These are phyloP conservation scores for Catharus bicknelli DNA, from an alignment of 2,113 vertebrate species.

Conservation along the genomic window DNA sequence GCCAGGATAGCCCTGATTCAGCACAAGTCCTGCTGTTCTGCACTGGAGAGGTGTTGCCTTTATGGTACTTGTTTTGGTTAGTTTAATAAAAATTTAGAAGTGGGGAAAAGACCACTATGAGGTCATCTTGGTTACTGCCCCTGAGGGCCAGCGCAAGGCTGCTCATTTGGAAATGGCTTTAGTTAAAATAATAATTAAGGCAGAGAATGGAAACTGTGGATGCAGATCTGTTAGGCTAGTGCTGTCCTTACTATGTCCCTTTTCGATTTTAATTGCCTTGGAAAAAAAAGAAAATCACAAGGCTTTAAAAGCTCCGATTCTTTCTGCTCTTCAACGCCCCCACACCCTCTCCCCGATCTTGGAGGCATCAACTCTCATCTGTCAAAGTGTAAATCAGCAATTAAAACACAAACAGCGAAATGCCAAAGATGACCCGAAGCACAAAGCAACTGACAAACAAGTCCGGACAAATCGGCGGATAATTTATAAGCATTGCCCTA, in stretches of 20 bases:
- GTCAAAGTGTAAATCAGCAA: slow-evolving; percentile 92
- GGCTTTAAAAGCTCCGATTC: slow-evolving; percentile 69
- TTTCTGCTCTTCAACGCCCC: slow-evolving; percentile 32
- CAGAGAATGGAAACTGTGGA: slow-evolving; percentile 3
- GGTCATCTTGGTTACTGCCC: slow-evolving; percentile 36
- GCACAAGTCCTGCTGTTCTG: not conserved
- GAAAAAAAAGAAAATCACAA: slow-evolving; percentile 69
- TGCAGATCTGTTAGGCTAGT: slow-evolving; percentile 38
- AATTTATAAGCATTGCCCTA: slow-evolving; percentile 93
- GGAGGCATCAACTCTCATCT: slow-evolving; percentile 89
- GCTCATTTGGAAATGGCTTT: slow-evolving; percentile 52
- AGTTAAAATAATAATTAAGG: slow-evolving; percentile 72
- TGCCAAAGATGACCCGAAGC: slow-evolving; percentile 93
- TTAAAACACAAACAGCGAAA: slow-evolving; percentile 92
- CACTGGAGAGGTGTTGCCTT: not conserved
- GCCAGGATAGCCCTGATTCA: not conserved
- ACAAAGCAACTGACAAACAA: slow-evolving; percentile 93
- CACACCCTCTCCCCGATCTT: slow-evolving; percentile 70
- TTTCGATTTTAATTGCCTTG: slow-evolving; percentile 75
- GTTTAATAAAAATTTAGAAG: slow-evolving; percentile 34
- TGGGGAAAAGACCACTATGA: slow-evolving; percentile 18
- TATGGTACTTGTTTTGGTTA: slow-evolving; percentile 18
- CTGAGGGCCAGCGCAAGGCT: slow-evolving; percentile 25
- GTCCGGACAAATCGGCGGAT: slow-evolving; percentile 91
- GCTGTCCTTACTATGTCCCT: slow-evolving; percentile 62